Conservation (phyloP, 1,140 invertebrate genomes). For the Ips nitidus region DNA sequence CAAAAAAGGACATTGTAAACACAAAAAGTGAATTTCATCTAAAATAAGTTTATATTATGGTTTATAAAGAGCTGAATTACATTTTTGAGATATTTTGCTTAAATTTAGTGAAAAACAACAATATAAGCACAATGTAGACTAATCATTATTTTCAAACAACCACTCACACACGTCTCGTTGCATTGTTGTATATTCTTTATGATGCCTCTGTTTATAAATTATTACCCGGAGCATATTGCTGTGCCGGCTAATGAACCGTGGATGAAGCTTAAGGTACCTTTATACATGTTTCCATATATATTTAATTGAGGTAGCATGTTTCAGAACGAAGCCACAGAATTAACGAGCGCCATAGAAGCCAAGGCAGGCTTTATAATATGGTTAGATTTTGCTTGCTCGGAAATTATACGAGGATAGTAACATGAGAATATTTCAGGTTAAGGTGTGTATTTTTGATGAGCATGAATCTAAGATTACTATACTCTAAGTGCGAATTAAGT, state of each 20-base stretch:
- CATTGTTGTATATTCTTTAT: too few relatives aligned
- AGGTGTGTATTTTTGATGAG: too few relatives aligned
- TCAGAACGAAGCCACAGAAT: not conserved
- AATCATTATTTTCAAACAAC: too few relatives aligned
- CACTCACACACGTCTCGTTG: too few relatives aligned
- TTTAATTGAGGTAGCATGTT: slow-evolving; percentile 9
- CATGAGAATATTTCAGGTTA: not conserved
- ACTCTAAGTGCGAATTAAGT: too few relatives aligned
- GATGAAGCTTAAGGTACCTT: not conserved
- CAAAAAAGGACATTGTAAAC: too few relatives aligned
- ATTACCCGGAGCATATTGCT: too few relatives aligned
- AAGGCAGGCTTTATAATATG: not conserved
- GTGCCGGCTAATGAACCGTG: not conserved
- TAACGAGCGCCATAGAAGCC: slow-evolving; percentile 6
- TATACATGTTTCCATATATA: slow-evolving; percentile 5
- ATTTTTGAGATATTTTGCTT: not conserved
- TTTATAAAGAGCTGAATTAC: not conserved
- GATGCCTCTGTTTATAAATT: too few relatives aligned
- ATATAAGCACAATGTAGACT: not conserved
- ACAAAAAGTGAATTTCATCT: too few relatives aligned
- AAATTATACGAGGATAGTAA: not conserved
- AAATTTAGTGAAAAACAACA: not conserved
- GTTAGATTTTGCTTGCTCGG: slow-evolving; percentile 3
- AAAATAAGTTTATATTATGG: too few relatives aligned
- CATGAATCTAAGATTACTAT: too few relatives aligned